Base-by-base conservation (phyloP, 2,113 vertebrate species). In the Nycticryphes semicollaris region DNA sequence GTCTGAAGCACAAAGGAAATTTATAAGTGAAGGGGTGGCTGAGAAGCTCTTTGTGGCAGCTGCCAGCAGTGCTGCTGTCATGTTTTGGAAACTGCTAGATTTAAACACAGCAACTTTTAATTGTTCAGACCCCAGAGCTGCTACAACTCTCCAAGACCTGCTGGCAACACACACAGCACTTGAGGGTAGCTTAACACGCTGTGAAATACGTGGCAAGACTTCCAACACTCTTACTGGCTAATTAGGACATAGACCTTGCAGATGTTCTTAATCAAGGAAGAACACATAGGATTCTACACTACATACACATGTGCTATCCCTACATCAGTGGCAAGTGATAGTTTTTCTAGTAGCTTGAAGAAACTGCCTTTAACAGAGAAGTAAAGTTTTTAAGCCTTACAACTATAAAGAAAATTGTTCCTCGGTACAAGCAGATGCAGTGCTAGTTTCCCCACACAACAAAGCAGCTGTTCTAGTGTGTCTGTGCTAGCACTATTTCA, bases 361-460 rank as follows among this genome's bases (percentile, higher is more conserved):
- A 77, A 72, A 67, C 10, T 27, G 10, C 17, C 56, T 87, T 81
- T 62, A 75, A 93, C 25, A 81, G 72, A 41, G 5, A 33, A n/a
- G 23, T 69, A 62, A 64, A 64, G 18, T 9, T 70, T 87, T 72
- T 30, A 63, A 11, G 57, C 27, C 31, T 63, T 63, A 37, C 4
- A 68, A 9, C 30, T n/a, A 10, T 10, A 41, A 53, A 23, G 21
- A 73, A 85, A 73, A 62, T 14, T 27, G 12, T 73, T 82, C 43
- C 37, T 68, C 1, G 1, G 31, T 39, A 37, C 0, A 0, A 78
- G 37, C 28, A 57, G 70, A 73, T 27, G 19, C 23, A 68, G 23
- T 33, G n/a, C 80, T 64, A 21, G 23, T 31, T 77, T 81, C 30
- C n/a, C 16, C 6, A 21, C 33, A 35, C 60, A 48, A 63, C 43